Percentiles rank a stretch among this genome's conserved stretches.
Conservation (phyloP, 2,797 vertebrate genomes). For the Cossypha dichroa region DNA sequence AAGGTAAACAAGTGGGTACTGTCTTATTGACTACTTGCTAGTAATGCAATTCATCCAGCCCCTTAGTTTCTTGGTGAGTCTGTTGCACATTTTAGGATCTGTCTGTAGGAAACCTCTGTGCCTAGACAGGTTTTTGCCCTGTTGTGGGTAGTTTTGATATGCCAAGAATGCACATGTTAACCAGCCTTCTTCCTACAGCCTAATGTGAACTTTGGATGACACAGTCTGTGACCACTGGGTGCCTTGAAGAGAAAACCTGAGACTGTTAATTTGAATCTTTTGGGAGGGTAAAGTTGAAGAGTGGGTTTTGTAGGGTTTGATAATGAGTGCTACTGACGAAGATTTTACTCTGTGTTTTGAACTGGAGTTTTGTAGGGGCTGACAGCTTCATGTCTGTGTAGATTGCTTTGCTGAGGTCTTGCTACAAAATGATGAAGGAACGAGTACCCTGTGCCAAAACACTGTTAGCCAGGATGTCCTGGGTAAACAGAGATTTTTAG, state of each 20-base stretch:
- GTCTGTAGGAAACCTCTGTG: neutral
- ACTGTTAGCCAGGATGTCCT: constrained; percentile 62
- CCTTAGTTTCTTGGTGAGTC: neutral
- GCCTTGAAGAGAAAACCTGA: neutral
- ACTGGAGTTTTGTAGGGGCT: neutral
- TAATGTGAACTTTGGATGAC: neutral
- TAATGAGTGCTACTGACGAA: neutral
- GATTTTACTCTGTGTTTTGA: constrained; percentile 12
- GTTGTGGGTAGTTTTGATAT: neutral
- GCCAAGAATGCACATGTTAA: neutral
- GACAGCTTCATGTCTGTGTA: constrained; percentile 29
- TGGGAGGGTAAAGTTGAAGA: neutral
- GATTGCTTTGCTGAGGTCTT: constrained; percentile 32
- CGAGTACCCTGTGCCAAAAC: constrained; percentile 30
- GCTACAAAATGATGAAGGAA: constrained; percentile 46
- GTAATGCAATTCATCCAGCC: neutral
- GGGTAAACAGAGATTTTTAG: constrained; percentile 68
- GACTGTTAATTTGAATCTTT: neutral
- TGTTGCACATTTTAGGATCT: neutral
- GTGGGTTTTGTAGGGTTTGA: neutral
- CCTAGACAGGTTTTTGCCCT: neutral
- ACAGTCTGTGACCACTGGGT: neutral
- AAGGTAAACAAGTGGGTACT: neutral
- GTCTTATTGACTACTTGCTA: neutral
- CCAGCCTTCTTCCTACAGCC: neutral